phyloP scores from a whole-genome alignment of 2,113 vertebrate genomes.

The Pyrgilauda ruficollis region DNA sequence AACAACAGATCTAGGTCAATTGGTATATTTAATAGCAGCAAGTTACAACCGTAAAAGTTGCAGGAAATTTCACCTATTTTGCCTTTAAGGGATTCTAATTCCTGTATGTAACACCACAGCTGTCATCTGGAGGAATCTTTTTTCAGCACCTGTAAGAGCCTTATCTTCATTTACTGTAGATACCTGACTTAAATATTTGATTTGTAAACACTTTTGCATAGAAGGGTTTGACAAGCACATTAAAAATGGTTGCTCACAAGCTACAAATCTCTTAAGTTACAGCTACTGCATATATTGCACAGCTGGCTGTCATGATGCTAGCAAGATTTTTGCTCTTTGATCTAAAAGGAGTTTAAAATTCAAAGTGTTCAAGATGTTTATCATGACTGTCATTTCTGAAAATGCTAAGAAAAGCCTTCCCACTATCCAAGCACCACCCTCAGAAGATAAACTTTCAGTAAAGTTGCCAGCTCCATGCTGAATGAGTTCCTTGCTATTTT shows the following conservation, averaged over 20 bases:
- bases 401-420: background rate
- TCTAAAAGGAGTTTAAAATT: constrained; percentile 14
- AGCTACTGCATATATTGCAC: background rate
- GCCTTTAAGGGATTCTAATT: background rate
- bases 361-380: background rate
- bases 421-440: background rate
- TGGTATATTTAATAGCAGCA: background rate
- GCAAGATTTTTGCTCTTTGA: background rate
- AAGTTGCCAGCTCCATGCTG: background rate
- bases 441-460: background rate
- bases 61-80: background rate
- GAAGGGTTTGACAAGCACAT: background rate
- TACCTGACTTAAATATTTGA: background rate
- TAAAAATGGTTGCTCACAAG: background rate
- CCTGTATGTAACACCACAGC: background rate
- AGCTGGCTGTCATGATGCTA: background rate
- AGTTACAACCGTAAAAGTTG: background rate
- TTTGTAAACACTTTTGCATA: background rate
- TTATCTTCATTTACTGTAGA: background rate
- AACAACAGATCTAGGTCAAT: background rate
- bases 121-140: background rate
- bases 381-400: background rate
- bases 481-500: background rate
- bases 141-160: background rate
- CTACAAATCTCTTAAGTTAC: background rate